These are phyloP conservation scores for Creontiades dilutus DNA, from an alignment of 2,888 invertebrate species.

Conservation along the genomic window DNA sequence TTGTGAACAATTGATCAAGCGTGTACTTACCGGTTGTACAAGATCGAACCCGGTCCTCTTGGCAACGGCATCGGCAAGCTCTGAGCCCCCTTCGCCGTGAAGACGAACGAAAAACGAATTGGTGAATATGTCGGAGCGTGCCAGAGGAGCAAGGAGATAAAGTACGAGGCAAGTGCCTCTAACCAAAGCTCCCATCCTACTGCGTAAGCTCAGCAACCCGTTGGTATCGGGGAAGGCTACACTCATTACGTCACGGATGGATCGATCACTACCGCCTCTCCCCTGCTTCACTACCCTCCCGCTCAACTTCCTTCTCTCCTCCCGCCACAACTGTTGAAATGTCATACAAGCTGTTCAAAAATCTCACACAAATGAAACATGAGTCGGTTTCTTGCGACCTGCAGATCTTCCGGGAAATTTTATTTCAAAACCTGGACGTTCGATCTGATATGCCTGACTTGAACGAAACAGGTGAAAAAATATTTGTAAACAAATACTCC, in stretches of 20 bases:
- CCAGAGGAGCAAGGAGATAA: constrained; percentile 74
- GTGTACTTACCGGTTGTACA: constrained; percentile 92
- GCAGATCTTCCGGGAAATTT: too few relatives aligned
- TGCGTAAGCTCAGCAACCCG: constrained; percentile 59
- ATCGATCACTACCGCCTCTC: constrained; percentile 38
- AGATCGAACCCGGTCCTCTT: constrained; percentile 94
- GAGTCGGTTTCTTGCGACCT: too few relatives aligned
- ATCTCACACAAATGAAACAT: neutral
- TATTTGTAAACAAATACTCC: too few relatives aligned
- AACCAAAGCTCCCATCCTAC: constrained; percentile 68
- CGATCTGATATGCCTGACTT: too few relatives aligned
- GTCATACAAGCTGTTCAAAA: constrained; percentile 28
- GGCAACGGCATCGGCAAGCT: constrained; percentile 90
- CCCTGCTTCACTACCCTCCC: neutral
- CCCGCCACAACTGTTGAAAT: neutral
- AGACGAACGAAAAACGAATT: constrained; percentile 96
- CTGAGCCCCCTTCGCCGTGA: constrained; percentile 87
- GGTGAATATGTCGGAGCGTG: constrained; percentile 88
- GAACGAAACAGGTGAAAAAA: too few relatives aligned
- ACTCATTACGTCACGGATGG: constrained; percentile 55
- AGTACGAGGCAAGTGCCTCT: constrained; percentile 69
- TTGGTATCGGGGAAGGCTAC: constrained; percentile 63
- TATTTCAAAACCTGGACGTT: too few relatives aligned
- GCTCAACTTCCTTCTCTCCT: constrained; percentile 10
- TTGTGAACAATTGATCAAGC: neutral